Evolutionary conservation across 2,113 vertebrate genomes (phyloP), one percentile per base, ranked within the genome.

Genomic region (Kobus ellipsiprymnus): DNA sequence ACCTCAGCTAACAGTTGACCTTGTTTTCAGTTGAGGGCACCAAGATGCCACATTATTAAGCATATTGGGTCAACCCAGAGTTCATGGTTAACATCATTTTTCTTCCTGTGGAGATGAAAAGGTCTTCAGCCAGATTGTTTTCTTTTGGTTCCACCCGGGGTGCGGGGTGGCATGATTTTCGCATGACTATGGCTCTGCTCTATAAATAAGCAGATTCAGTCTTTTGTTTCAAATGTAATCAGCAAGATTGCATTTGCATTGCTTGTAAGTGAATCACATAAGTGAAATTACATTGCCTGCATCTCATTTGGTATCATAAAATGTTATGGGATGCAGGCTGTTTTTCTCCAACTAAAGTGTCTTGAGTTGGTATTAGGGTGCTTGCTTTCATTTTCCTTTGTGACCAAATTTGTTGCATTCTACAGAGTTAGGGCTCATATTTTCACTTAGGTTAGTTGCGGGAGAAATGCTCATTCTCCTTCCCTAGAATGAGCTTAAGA

Each of bases 141-240:
- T 97, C 97, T 96, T 46, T 98, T 96, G 98, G 87, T 97, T 98
- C 93, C 84, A 27, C 86, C 19, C 14, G 0, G 13, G 77, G 78
- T 82, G 55, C 36, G 33, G 50, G 60, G 54, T 87, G 74, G 81
- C 89, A 82, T 98, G 96, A 81, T 98, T 98, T 98, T 94, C 97
- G 71, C 95, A 90, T 93, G 94, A 97, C 92, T 98, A 60, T 96
- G 95, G 96, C 64, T 77, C 62, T 86, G 95, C 92, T 97, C 97
- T 95, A 95, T 97, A 98, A 98, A 98, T 96, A 98, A 98, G 98
- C 97, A 98, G 97, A 98, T 98, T 98, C 95, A 80, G 96, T 98
- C 96, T 97, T 98, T 98, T 98, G 98, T 98, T 98, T 98, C 97
- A 96, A 99, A 95, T 30, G 96, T 97, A 98, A 98, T 98, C 98